A percentile compares a stretch with the other conserved stretches of the same genome.
These are phyloP conservation scores for Agrochola circellaris DNA, from an alignment of 2,888 invertebrate genomes.

Conservation along the genomic window DNA sequence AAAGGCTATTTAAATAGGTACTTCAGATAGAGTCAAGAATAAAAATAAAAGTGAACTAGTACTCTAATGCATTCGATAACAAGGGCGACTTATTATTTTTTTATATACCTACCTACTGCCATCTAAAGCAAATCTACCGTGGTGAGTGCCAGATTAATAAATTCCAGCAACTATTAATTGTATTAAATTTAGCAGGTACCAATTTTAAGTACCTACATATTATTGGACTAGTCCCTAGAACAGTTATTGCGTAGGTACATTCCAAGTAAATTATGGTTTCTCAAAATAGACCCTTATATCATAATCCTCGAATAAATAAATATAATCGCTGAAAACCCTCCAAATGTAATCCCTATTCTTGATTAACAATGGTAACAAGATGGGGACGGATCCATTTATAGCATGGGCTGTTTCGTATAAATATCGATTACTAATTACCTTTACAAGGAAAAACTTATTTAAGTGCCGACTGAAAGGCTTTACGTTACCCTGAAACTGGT, in stretches of 20 bases:
- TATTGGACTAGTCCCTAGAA: neutral
- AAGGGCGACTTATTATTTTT: neutral
- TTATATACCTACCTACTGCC: neutral
- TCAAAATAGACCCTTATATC: neutral
- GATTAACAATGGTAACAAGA: slow-evolving; percentile 21
- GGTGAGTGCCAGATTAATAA: neutral
- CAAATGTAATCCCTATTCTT: neutral
- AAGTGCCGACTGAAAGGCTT: slow-evolving; percentile 45
- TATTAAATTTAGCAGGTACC: neutral
- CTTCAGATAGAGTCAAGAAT: neutral
- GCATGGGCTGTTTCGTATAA: slow-evolving; percentile 1
- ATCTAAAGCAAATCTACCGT: neutral
- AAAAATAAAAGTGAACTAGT: neutral
- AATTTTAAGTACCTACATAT: neutral
- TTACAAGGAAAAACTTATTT: slow-evolving; percentile 36
- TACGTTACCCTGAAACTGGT: slow-evolving; percentile 42
- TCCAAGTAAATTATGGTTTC: slow-evolving; percentile 1
- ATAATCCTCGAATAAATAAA: slow-evolving; percentile 14
- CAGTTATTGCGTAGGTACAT: neutral
- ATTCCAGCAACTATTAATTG: neutral
- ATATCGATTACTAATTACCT: slow-evolving; percentile 40
- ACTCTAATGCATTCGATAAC: neutral
- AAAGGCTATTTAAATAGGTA: neutral
- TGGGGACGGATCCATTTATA: slow-evolving; percentile 8
- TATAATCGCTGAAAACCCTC: slow-evolving; percentile 17